phyloP scores from a whole-genome alignment of 1,140 invertebrate species.

The Saccostrea echinata region DNA sequence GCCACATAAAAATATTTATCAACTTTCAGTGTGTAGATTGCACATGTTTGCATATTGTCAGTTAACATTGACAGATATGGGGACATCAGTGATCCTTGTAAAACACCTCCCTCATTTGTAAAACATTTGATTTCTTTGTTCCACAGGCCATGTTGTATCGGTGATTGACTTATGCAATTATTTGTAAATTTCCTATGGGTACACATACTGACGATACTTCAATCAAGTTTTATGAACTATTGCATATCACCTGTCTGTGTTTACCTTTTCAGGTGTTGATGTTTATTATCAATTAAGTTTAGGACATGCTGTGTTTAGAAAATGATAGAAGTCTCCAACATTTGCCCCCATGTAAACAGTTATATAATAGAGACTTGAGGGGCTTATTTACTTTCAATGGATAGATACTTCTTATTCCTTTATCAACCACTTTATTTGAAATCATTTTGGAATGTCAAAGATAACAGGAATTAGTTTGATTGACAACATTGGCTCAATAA shows the following conservation, averaged over 20 bases:
- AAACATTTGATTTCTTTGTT: conserved; percentile 34
- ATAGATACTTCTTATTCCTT: not conserved
- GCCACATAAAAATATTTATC: not conserved
- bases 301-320: conserved; percentile 24
- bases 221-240: conserved; percentile 2
- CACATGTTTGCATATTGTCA: not conserved
- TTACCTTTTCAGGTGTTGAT: conserved; percentile 34
- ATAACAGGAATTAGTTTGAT: not conserved
- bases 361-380: not conserved
- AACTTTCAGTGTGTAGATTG: not conserved
- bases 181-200: not conserved
- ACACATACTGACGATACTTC: not conserved
- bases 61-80: conserved; percentile 16
- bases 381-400: not conserved
- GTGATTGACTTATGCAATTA: not conserved
- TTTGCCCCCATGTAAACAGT: not conserved
- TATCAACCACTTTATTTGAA: conserved; percentile 9
- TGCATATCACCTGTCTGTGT: conserved; percentile 16
- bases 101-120: not conserved
- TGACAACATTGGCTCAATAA: not conserved
- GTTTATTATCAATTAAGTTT: conserved; percentile 23
- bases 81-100: conserved; percentile 2
- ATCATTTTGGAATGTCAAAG: conserved; percentile 8
- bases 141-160: not conserved
- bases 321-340: not conserved